phyloP scores from a whole-genome alignment of 2,113 vertebrate species.

The Taurulus bubalis region DNA sequence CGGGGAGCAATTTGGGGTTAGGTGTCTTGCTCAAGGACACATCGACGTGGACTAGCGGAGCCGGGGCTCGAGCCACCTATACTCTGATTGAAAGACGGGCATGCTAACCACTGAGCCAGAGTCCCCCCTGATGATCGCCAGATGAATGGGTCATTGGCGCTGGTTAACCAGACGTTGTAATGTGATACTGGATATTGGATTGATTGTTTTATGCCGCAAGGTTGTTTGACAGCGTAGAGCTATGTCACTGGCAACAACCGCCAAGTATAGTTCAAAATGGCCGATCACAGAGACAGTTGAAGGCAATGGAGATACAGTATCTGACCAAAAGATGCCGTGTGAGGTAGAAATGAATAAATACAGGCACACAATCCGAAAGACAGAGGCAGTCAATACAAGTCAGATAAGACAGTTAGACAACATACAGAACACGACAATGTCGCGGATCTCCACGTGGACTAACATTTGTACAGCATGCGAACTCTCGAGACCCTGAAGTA shows the following conservation, averaged over 20 bases:
- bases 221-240: not conserved
- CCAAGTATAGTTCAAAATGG: not conserved
- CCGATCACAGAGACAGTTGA: not conserved
- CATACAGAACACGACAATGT: not conserved
- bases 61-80: no score
- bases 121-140: no score
- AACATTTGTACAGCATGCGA: not conserved
- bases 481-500: constrained; percentile 27
- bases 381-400: not conserved
- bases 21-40: no score
- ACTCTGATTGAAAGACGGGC: no score
- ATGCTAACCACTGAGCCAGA: no score
- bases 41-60: no score
- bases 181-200: not conserved
- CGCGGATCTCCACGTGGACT: not conserved
- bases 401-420: not conserved
- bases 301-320: not conserved
- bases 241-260: not conserved
- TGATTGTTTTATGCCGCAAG: not conserved
- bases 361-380: not conserved
- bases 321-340: not conserved
- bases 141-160: no score
- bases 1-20: no score
- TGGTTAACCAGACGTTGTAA: not conserved
- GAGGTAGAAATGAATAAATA: not conserved